These are phyloP conservation scores for Geodia barretti DNA, from an alignment of 37 sponge, comb jelly and placozoan species.

Conservation along the genomic window DNA sequence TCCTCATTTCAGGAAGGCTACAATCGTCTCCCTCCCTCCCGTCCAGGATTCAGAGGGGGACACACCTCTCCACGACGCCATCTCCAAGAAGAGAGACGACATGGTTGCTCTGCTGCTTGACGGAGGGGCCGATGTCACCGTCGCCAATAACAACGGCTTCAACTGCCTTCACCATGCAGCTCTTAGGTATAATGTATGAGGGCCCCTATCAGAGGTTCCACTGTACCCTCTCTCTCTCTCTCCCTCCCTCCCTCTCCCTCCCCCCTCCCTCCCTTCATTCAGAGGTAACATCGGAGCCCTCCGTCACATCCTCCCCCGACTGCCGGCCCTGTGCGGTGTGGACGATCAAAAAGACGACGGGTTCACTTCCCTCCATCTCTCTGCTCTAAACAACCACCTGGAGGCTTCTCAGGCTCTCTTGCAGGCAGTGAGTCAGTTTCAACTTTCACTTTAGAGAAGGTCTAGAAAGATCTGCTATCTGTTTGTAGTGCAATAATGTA, in stretches of 20 bases:
- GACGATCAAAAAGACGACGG: slow-evolving; percentile 90
- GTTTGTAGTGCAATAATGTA: no score
- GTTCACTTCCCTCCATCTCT: slow-evolving; percentile 90
- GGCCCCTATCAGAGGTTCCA: no score
- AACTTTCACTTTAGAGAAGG: not conserved
- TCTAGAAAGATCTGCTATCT: not conserved
- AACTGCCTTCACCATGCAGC: slow-evolving; percentile 88
- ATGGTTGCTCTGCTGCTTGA: slow-evolving; percentile 78
- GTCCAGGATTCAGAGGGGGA: slow-evolving; percentile 93
- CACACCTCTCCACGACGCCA: slow-evolving; percentile 95
- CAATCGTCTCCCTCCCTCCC: no score
- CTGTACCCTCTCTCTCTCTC: no score
- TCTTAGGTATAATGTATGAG: no score
- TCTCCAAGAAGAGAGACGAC: slow-evolving; percentile 85
- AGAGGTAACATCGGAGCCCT: slow-evolving; percentile 70
- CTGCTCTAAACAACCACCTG: slow-evolving; percentile 92
- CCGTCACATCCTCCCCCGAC: slow-evolving; percentile 47
- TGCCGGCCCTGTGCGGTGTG: slow-evolving; percentile 39
- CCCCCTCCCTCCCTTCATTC: not conserved
- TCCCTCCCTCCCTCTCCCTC: not conserved
- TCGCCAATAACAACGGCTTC: slow-evolving; percentile 89
- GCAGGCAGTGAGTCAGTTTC: slow-evolving; percentile 45
- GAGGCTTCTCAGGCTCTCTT: slow-evolving; percentile 86
- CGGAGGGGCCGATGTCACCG: slow-evolving; percentile 60
- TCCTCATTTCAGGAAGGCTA: no score